Evolutionary conservation across 2,888 invertebrate genomes (phyloP).

Genomic region (Cheilosia grossa): DNA sequence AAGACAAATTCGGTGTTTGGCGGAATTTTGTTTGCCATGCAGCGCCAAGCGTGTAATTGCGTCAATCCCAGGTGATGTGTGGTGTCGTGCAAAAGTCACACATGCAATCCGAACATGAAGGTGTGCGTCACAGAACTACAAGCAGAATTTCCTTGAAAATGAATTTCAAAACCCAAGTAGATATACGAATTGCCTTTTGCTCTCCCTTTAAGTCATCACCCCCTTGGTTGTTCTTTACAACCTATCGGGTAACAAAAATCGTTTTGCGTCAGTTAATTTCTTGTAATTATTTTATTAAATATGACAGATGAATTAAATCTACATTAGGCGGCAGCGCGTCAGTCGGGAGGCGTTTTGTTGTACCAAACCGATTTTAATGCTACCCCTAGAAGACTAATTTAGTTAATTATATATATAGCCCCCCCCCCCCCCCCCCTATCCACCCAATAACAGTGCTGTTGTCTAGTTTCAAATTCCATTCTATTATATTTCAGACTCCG

Average conservation of each 20-base stretch:
- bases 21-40: constrained; percentile 7
- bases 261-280: constrained; percentile 41
- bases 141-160: not conserved
- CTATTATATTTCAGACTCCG: not conserved
- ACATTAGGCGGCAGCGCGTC: constrained; percentile 22
- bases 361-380: constrained; percentile 20
- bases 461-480: constrained; percentile 27
- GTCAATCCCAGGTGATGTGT: constrained; percentile 14
- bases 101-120: constrained; percentile 4
- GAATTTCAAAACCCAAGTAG: not conserved
- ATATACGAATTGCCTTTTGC: not conserved
- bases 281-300: constrained; percentile 47
- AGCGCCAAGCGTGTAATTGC: constrained; percentile 8
- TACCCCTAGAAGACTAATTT: constrained; percentile 28
- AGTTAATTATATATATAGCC: constrained; percentile 26
- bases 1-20: constrained; percentile 32
- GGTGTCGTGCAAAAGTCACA: constrained; percentile 10
- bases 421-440: too few relatives aligned
- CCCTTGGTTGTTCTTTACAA: too few relatives aligned
- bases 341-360: not conserved
- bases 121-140: constrained; percentile 1
- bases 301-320: constrained; percentile 52
- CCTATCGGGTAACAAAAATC: constrained; percentile 42
- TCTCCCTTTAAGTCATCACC: not conserved
- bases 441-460: not conserved